Percentiles rank a stretch among this genome's conserved stretches.
These are phyloP conservation scores for Tachina fera DNA, from an alignment of 2,888 invertebrate genomes.

Conservation along the genomic window DNA sequence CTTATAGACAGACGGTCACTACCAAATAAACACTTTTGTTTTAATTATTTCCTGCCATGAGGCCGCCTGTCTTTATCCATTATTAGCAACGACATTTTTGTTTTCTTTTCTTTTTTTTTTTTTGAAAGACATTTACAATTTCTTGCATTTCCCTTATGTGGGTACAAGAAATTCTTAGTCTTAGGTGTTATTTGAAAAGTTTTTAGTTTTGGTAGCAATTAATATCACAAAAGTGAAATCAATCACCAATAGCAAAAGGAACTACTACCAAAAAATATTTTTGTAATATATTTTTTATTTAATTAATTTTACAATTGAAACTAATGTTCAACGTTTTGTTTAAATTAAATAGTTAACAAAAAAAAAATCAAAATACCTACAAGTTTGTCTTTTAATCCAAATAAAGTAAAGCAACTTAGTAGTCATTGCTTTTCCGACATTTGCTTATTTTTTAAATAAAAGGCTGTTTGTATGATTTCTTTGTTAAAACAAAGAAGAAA, in stretches of 20 bases:
- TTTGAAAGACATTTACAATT: not conserved
- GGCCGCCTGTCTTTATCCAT: constrained; percentile 9
- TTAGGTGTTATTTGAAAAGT: not conserved
- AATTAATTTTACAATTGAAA: constrained; percentile 35
- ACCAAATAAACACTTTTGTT: constrained; percentile 26
- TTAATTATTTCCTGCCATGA: constrained; percentile 55
- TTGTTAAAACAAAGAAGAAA: not conserved
- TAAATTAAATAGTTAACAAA: not conserved
- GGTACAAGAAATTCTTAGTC: constrained; percentile 29
- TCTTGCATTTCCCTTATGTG: constrained; percentile 25
- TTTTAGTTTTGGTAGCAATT: constrained; percentile 56
- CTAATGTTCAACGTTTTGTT: not conserved
- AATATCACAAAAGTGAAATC: constrained; percentile 63
- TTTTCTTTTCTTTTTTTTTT: not conserved
- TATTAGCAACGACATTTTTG: not conserved
- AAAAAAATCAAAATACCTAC: constrained; percentile 15
- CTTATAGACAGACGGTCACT: not conserved
- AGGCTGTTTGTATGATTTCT: not conserved
- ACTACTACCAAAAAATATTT: not conserved
- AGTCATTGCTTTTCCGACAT: constrained; percentile 24
- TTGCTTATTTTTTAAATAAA: not conserved
- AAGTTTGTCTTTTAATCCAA: not conserved
- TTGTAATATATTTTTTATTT: not conserved
- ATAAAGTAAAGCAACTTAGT: constrained; percentile 2
- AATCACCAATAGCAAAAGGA: constrained; percentile 27